phyloP scores from a whole-genome alignment of 2,113 vertebrate genomes.

The Melanerpes formicivorus region DNA sequence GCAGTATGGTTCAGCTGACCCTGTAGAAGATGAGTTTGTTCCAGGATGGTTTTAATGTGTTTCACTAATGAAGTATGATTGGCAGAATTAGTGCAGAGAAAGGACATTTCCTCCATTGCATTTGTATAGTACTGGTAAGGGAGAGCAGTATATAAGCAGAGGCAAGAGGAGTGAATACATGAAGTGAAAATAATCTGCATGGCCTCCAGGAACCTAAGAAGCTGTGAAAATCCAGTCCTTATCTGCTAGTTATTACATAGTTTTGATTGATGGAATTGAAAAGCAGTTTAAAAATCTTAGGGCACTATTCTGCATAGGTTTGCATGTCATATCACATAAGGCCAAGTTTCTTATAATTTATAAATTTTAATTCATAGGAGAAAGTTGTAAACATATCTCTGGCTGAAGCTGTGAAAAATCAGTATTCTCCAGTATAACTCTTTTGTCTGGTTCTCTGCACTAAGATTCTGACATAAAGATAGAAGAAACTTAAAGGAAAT shows the following conservation, averaged over 20 bases:
- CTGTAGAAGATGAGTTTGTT: neutral
- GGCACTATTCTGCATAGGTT: conserved; percentile 6
- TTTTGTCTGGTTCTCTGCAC: neutral
- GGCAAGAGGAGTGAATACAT: neutral
- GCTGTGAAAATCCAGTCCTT: neutral
- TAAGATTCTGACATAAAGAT: neutral
- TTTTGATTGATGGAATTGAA: conserved; percentile 19
- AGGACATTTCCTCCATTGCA: neutral
- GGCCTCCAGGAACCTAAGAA: neutral
- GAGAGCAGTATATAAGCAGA: neutral
- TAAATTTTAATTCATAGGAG: conserved; percentile 55
- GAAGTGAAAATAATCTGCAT: neutral
- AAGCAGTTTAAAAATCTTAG: neutral
- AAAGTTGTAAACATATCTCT: conserved; percentile 8
- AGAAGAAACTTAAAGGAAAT: neutral
- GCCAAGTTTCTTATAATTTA: conserved; percentile 46
- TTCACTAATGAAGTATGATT: neutral
- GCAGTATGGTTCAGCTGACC: neutral
- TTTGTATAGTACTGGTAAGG: neutral
- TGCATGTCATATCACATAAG: conserved; percentile 16
- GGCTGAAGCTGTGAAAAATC: neutral
- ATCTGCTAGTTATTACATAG: neutral
- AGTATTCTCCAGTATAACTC: neutral
- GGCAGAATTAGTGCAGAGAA: neutral
- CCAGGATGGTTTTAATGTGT: neutral